Evolutionary conservation across 2,113 vertebrate species (phyloP).

Genomic region (Aspidoscelis tigris): DNA sequence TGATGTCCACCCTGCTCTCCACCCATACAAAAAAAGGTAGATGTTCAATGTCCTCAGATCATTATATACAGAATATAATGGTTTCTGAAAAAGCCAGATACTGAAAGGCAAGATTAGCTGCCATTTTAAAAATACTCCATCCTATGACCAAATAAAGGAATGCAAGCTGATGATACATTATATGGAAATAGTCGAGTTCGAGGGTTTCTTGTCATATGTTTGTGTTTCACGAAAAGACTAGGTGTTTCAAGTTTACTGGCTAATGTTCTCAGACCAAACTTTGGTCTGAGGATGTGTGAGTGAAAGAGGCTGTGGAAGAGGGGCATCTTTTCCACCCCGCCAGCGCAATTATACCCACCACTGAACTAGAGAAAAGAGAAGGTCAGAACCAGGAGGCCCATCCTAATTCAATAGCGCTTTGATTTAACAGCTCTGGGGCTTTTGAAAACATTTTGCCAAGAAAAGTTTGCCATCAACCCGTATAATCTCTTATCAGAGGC

Average conservation of each 20-base stretch:
- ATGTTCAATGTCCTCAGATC: neutral
- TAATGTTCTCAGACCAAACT: neutral
- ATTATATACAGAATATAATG: neutral
- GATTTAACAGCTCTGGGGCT: conserved; percentile 89
- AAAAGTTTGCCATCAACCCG: conserved; percentile 98
- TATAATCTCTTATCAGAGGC: conserved; percentile 98
- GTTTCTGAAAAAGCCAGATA: neutral
- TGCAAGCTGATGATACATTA: neutral
- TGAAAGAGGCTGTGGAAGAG: neutral
- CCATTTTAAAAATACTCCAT: neutral
- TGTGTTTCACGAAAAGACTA: neutral
- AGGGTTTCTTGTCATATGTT: neutral
- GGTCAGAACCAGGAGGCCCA: conserved; percentile 57
- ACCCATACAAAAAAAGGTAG: too few relatives aligned
- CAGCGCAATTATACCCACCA: conserved; percentile 58
- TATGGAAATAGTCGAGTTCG: too few relatives aligned
- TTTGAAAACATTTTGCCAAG: conserved; percentile 90
- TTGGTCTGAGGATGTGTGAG: neutral
- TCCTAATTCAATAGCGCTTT: conserved; percentile 81
- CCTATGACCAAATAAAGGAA: neutral
- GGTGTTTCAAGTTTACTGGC: neutral
- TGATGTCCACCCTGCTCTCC: too few relatives aligned
- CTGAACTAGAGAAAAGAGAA: conserved; percentile 31
- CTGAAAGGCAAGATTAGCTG: neutral
- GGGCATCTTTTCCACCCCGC: conserved; percentile 47